phyloP scores from a whole-genome alignment of 2,888 invertebrate species.

The Chrysolina oricalcia region DNA sequence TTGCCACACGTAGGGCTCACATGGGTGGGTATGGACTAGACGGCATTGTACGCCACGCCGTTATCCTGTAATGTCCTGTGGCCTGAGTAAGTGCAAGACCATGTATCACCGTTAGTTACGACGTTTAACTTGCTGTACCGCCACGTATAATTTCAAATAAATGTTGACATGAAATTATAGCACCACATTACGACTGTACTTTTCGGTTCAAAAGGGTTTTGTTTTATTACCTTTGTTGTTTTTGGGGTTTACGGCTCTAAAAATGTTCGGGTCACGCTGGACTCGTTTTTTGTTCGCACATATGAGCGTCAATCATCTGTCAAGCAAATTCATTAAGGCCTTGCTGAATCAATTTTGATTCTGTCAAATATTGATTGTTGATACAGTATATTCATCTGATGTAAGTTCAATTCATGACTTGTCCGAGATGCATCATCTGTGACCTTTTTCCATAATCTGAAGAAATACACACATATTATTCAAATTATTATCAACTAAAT shows the following conservation, averaged over 20 bases:
- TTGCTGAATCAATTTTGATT: too few relatives aligned
- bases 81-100: conserved; percentile 63
- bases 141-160: conserved; percentile 61
- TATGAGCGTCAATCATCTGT: not conserved
- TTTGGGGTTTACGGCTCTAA: not conserved
- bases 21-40: conserved; percentile 8
- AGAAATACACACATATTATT: too few relatives aligned
- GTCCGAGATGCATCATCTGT: too few relatives aligned
- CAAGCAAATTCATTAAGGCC: too few relatives aligned
- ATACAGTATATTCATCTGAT: too few relatives aligned
- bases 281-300: not conserved
- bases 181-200: conserved; percentile 34
- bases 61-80: conserved; percentile 59
- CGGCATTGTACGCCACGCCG: not conserved
- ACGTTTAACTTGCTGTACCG: conserved; percentile 61
- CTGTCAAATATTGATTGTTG: too few relatives aligned
- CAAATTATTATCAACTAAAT: too few relatives aligned
- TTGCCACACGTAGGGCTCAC: not conserved
- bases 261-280: conserved; percentile 1
- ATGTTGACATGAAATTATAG: conserved; percentile 52
- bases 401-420: too few relatives aligned
- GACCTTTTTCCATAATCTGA: too few relatives aligned
- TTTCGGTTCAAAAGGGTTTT: conserved; percentile 20
- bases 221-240: conserved; percentile 21
- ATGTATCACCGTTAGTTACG: conserved; percentile 65